Percentiles rank a stretch among this genome's conserved stretches.
phyloP scores from a whole-genome alignment of 92 coral and sea anemone species.

The Scolanthus callimorphus region DNA sequence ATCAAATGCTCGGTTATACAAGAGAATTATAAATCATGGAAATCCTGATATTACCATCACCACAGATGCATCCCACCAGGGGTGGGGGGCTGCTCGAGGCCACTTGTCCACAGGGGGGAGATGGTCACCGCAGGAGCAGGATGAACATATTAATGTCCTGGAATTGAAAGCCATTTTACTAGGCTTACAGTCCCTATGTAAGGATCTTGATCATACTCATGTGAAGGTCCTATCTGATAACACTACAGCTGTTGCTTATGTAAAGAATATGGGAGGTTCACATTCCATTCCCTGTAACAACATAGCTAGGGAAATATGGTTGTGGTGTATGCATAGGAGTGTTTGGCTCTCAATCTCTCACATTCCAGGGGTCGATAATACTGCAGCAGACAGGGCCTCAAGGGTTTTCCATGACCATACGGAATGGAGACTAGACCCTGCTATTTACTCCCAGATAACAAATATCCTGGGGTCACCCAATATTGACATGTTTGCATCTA shows the following conservation, averaged over 20 bases:
- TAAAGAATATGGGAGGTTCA: constrained; percentile 39
- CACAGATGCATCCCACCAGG: constrained; percentile 39
- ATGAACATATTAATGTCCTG: constrained; percentile 28
- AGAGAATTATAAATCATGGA: constrained; percentile 14
- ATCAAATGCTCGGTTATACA: constrained; percentile 5
- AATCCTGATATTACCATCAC: constrained; percentile 7
- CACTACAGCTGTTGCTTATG: constrained; percentile 38
- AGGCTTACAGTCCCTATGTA: constrained; percentile 14
- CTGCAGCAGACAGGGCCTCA: constrained; percentile 37
- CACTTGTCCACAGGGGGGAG: constrained; percentile 34
- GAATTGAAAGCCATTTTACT: constrained; percentile 18
- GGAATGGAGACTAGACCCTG: constrained; percentile 38
- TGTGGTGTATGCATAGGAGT: constrained; percentile 38
- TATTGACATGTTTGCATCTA: constrained; percentile 47
- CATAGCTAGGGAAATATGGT: constrained; percentile 23
- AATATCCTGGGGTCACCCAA: constrained; percentile 13
- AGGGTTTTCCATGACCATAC: constrained; percentile 26
- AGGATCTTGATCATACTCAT: neutral
- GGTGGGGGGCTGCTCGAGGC: constrained; percentile 36
- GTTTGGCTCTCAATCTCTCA: constrained; percentile 27
- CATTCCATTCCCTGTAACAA: constrained; percentile 17
- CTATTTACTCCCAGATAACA: constrained; percentile 17
- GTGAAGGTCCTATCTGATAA: constrained; percentile 7
- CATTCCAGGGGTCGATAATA: constrained; percentile 35
- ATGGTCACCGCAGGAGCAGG: constrained; percentile 25